These are phyloP conservation scores for Alethe diademata DNA, from an alignment of 2,113 vertebrate species.

Conservation along the genomic window DNA sequence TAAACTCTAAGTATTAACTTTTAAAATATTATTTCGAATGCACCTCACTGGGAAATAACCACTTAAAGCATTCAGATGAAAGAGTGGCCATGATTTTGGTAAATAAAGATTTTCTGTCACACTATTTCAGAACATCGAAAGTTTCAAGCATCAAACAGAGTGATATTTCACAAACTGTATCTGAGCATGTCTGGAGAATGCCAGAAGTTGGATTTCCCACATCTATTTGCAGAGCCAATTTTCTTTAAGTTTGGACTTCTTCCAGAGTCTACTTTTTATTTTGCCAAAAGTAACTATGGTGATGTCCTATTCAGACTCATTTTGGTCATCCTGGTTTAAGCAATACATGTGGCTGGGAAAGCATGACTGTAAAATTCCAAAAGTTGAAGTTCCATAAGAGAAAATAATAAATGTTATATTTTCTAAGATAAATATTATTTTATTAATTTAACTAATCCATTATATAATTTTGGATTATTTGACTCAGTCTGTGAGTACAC, in stretches of 20 bases:
- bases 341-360: neutral
- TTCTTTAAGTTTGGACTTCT: neutral
- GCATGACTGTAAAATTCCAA: neutral
- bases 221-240: slow-evolving; percentile 2
- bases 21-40: neutral
- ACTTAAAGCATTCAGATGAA: neutral
- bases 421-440: neutral
- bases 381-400: neutral
- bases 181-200: neutral
- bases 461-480: neutral
- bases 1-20: slow-evolving; percentile 7
- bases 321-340: neutral
- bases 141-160: neutral
- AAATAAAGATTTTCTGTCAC: neutral
- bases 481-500: neutral
- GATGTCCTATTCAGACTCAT: neutral
- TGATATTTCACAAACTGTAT: neutral
- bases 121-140: neutral
- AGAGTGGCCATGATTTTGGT: neutral
- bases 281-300: neutral
- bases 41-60: neutral
- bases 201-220: neutral
- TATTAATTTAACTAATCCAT: neutral
- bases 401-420: neutral
- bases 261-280: neutral